Conservation (phyloP, 2,888 invertebrate species). For the Lasiommata megera region DNA sequence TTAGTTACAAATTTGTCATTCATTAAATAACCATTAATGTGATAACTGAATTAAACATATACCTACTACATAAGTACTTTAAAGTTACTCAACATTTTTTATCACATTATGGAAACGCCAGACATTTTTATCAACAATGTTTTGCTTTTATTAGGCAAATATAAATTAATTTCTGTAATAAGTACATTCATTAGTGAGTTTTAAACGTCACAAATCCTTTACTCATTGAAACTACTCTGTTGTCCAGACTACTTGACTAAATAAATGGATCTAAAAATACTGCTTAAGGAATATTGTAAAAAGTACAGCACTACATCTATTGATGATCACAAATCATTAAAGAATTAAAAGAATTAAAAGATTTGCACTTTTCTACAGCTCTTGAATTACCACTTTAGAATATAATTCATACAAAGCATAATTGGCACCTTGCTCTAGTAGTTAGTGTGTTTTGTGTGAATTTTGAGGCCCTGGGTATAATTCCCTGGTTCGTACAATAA, state of each 20-base stretch:
- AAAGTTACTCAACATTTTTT: neutral
- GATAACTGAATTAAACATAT: slow-evolving; percentile 39
- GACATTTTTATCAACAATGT: neutral
- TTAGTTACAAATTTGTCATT: no score
- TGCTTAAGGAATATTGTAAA: no score
- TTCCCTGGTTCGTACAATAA: no score
- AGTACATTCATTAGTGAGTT: neutral
- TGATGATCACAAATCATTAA: no score
- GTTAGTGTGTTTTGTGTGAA: no score
- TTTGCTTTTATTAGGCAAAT: neutral
- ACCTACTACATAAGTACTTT: neutral
- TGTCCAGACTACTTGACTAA: neutral
- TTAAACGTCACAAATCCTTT: neutral
- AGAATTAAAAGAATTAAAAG: no score
- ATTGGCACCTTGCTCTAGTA: no score
- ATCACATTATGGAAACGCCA: neutral
- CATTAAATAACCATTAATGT: slow-evolving; percentile 32
- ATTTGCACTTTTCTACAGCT: no score
- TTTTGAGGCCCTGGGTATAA: no score
- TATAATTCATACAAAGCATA: no score
- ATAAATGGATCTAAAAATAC: neutral
- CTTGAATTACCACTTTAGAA: no score
- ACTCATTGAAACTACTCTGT: neutral
- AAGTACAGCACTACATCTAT: no score
- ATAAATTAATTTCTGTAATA: neutral